A percentile compares a stretch with the other conserved stretches of the same genome.
phyloP scores from a whole-genome alignment of 2,113 vertebrate genomes.

The Dipodomys stephensi region DNA sequence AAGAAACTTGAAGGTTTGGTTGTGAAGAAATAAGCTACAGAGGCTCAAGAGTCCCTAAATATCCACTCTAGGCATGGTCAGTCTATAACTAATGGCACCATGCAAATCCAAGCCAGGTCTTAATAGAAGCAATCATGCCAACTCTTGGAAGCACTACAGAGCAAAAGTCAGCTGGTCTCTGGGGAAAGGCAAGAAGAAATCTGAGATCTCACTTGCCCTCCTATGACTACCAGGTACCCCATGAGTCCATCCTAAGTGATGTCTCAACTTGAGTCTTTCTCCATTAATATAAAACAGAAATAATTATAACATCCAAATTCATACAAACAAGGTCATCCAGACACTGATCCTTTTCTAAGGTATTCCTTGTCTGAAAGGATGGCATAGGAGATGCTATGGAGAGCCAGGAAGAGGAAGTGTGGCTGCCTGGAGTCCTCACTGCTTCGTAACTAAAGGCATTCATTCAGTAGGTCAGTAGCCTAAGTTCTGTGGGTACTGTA shows the following conservation, averaged over 20 bases:
- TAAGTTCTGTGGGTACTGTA: accelerated
- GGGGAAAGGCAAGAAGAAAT: background rate
- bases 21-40: background rate
- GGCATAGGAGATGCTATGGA: accelerated
- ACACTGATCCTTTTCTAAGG: background rate
- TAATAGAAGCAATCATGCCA: accelerated
- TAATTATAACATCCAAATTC: background rate
- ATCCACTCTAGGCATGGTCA: background rate
- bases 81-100: background rate
- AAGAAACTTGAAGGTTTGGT: background rate
- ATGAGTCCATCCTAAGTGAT: background rate
- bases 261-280: background rate
- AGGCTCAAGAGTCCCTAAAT: background rate
- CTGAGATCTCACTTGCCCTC: background rate
- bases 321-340: background rate
- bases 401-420: background rate
- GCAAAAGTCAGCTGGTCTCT: background rate
- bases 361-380: background rate
- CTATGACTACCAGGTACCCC: background rate
- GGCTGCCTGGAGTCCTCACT: accelerated
- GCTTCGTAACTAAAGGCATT: background rate
- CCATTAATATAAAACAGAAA: background rate
- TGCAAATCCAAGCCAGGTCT: background rate
- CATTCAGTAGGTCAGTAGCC: background rate
- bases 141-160: background rate